Evolutionary conservation across 1,140 invertebrate species (phyloP), one percentile per base, ranked within the genome.

Genomic region (Lithobius niger): DNA sequence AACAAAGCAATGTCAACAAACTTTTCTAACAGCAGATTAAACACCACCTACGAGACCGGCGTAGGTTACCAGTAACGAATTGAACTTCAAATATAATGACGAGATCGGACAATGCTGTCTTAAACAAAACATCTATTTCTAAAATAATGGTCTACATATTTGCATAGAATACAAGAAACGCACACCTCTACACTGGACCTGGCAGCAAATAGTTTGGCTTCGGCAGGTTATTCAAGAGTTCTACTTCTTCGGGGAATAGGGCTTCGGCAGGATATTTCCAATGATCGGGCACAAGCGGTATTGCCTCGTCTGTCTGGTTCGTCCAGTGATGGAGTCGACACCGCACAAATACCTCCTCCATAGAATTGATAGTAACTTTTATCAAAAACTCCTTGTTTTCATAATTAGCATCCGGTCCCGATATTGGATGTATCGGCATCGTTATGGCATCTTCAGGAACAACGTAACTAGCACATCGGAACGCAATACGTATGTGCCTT

Each of bases 311-410:
- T 15, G 49, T 25, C 27, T 63, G 51, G 21, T 62, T 63, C 1
- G 65, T 54, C 64, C 63, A 69, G 36, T 73, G 69, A 53, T 69
- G 64, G 57, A 73, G 59, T 24, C 64, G 56, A 51, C 70, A 71
- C 24, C 70, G 52, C 4, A 72, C 68, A 10, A 58, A 56, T 2
- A 68, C 64, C 54, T 79, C 76, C 67, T 88, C 84, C 22, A 69
- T 73, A 27, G 84, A 77, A 68, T 86, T 86, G 56, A 78, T 81
- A 3, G 80, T 89, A 6, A 94, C 74, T 50, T 73, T 84, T 3
- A 87, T 75, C 64, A 75, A 79, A 73, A 94, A 93, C 64, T 86
- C 80, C 68, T 89, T 90, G 19, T 77, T 76, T 69, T 93, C 78
- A 36, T 83, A 70, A 40, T 76, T 71, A 27, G 86, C 64, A 71